Conservation (phyloP, 2,113 vertebrate genomes). For the Mandrillus leucophaeus region DNA sequence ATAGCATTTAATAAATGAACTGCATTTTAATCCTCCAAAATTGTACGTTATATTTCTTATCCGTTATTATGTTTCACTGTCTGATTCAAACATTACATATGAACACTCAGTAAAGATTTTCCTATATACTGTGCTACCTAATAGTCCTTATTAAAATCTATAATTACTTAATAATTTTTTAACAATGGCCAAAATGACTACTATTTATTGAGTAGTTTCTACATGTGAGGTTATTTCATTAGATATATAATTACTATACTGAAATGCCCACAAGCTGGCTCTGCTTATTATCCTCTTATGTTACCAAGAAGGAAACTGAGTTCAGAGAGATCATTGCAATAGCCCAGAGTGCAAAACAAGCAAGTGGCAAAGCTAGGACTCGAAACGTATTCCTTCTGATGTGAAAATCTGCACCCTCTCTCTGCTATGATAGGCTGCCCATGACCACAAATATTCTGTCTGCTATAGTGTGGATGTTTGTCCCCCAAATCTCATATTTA, state of each 20-base stretch:
- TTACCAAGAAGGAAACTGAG: background rate
- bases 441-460: background rate
- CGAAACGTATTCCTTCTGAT: background rate
- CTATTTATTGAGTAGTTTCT: conserved; percentile 9
- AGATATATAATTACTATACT: background rate
- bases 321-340: background rate
- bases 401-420: background rate
- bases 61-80: background rate
- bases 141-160: conserved; percentile 35
- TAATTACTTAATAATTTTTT: conserved; percentile 41
- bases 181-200: conserved; percentile 23
- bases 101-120: background rate
- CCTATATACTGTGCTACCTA: background rate
- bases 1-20: background rate
- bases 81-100: conserved; percentile 28
- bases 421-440: background rate
- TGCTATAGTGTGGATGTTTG: background rate
- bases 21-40: conserved; percentile 55
- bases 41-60: background rate
- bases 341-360: background rate
- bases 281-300: background rate
- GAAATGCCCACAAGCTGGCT: background rate
- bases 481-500: background rate
- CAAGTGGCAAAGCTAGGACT: background rate
- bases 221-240: background rate